phyloP scores from a whole-genome alignment of 2,113 vertebrate genomes.

The Orcinus orca region DNA sequence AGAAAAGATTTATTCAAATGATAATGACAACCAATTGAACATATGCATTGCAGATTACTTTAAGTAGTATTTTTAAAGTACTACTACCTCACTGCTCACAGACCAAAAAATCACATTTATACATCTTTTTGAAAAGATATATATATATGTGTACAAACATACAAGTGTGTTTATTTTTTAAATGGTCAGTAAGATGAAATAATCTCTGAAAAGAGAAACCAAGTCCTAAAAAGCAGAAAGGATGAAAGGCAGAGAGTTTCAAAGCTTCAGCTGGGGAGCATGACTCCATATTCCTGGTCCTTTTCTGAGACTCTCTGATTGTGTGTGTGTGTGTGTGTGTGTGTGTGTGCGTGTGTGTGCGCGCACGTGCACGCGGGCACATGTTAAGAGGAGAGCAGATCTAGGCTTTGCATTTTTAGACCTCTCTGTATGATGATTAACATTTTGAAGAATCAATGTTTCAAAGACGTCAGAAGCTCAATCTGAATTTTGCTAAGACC shows the following conservation, averaged over 20 bases:
- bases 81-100: neutral
- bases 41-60: fast-evolving
- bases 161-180: neutral
- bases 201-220: neutral
- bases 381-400: neutral
- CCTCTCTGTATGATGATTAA: neutral
- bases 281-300: no score
- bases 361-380: fast-evolving
- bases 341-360: fast-evolving
- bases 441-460: neutral
- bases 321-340: no score
- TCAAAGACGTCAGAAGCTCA: neutral
- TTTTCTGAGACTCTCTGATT: neutral
- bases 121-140: neutral
- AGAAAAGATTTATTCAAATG: neutral
- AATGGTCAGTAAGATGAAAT: neutral
- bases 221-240: neutral
- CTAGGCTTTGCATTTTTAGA: neutral
- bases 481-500: neutral
- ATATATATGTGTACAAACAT: neutral
- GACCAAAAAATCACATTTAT: neutral
- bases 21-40: neutral
- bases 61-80: neutral
- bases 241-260: neutral
- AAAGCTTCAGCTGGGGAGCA: neutral